Evolutionary conservation across 2,888 invertebrate species (phyloP), one percentile per base, ranked within the genome.

Genomic region (Eupelmus urozonus): DNA sequence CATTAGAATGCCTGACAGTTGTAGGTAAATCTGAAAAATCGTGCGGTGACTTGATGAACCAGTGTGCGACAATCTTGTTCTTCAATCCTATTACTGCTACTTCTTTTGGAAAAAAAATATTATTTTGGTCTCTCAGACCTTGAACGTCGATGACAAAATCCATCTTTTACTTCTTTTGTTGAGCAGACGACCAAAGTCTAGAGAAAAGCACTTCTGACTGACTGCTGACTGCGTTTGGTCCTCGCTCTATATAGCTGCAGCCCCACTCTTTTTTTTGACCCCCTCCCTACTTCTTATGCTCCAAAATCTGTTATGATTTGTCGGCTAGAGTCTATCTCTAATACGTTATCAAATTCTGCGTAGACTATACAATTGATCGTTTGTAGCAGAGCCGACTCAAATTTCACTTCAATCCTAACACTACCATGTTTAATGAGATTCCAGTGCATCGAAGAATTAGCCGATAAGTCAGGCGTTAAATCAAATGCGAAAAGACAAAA

Each of bases 291-390:
- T 16, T 16, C 7, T 60, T 71, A 55, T 16, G 29, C 27, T 11
- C 59, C 23, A 63, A 65, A 78, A 18, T 59, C 65, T 0, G 51
- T 25, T 9, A 67, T 51, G 13, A 62, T 66, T 45, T 76, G 74
- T n/a, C 73, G 42, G 4, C 23, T 63, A 9, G 82, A 62, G 59
- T 85, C 84, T 5, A 85, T 84, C 75, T 86, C 83, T 16, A 87
- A 67, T 7, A 86, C 57, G 75, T 85, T 87, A 53, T 86, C 84
- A 63, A 81, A 85, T 76, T 87, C 86, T 0, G 84, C 82, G 65
- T 85, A 78, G 34, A 85, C 69, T 1, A 86, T 65, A 23, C 83
- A 82, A 65, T 82, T 83, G 1, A 86, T 42, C 5, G 83, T 81
- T 55, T 80, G 69, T 0, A 59, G 5, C 4, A 82, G 73, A 1